Evolutionary conservation across 2,888 invertebrate species (phyloP).

Genomic region (Zaprionus obscuricornis): DNA sequence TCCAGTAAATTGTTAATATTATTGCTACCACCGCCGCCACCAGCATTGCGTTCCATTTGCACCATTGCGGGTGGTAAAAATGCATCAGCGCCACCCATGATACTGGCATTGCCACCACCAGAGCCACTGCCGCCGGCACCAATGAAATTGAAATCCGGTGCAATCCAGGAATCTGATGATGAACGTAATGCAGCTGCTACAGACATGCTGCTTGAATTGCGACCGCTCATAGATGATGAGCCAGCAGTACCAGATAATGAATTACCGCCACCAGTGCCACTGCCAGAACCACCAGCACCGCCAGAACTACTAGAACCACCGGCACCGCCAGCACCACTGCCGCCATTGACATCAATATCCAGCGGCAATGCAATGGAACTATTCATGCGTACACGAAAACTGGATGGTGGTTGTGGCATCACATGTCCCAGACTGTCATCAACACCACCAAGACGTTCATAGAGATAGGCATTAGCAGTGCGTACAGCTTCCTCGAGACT

Average conservation of each 20-base stretch:
- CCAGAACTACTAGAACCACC: not conserved
- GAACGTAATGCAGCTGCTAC: slow-evolving; percentile 51
- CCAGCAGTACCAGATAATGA: no score
- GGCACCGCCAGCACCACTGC: slow-evolving; percentile 3
- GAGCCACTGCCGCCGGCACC: not conserved
- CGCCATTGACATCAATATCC: slow-evolving; percentile 64
- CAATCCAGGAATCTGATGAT: slow-evolving; percentile 64
- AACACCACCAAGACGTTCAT: slow-evolving; percentile 38
- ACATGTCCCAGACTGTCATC: slow-evolving; percentile 5
- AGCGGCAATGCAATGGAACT: slow-evolving; percentile 59
- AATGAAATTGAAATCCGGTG: slow-evolving; percentile 57
- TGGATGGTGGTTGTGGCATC: slow-evolving; percentile 45
- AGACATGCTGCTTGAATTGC: slow-evolving; percentile 13
- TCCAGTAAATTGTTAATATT: slow-evolving; percentile 59
- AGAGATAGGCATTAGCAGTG: slow-evolving; percentile 41
- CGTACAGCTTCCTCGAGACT: slow-evolving; percentile 13
- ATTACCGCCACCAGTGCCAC: slow-evolving; percentile 19
- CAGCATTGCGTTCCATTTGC: slow-evolving; percentile 45
- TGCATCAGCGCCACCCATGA: slow-evolving; percentile 6
- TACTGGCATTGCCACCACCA: slow-evolving; percentile 7
- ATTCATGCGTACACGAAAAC: slow-evolving; percentile 59
- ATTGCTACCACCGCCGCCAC: slow-evolving; percentile 23
- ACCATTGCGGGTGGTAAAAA: slow-evolving; percentile 49
- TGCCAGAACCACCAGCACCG: not conserved
- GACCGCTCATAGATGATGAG: no score